Base-by-base conservation (phyloP, 2,888 invertebrate genomes). In the Chironomus tentans region DNA sequence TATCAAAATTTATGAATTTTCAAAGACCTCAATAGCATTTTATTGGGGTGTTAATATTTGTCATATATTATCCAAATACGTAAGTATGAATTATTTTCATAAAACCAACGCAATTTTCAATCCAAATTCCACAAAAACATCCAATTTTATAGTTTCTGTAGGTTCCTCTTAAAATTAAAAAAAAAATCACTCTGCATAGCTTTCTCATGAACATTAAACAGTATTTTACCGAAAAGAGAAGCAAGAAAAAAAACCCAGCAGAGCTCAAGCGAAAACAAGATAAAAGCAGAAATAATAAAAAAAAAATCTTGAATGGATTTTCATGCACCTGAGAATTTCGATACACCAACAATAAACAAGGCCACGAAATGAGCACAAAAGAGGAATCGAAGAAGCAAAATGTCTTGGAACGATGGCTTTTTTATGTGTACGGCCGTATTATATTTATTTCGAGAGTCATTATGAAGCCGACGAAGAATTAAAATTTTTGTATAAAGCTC, bases 151-250 rank as follows among this genome's bases (percentile, higher is more conserved):
- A 38, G 38, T 7, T 38, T 38, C 38, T 38, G 38, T 38, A 38
- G 38, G 38, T 38, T 38, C 38, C 38, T 38, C 38, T 38, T 28
- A 28, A 28, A 28, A 24, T 24, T 24, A 24, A 24, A 24, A 4
- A 24, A 24, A 28, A 62, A 18, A 5, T 62, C 65, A 65, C 65
- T 65, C 50, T 50, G 62, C 72, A 72, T 72, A 72, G 28, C 62
- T 72, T 72, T 72, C 72, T 72, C 72, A 72, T 61, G 72, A 72
- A 72, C 72, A 72, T 72, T 72, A 72, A 72, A 72, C 72, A 72
- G 62, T 62, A 72, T 72, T 72, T 72, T 72, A 72, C 72, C 72
- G 72, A 72, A 72, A 71, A 7, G 22, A 71, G 21, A 56, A 22
- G 56, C 24, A 24, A 15, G 24, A 15, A 70, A 28, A 62, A 46